Conservation (phyloP, 2,888 invertebrate species). For the Lasioglossum zephyrum region DNA sequence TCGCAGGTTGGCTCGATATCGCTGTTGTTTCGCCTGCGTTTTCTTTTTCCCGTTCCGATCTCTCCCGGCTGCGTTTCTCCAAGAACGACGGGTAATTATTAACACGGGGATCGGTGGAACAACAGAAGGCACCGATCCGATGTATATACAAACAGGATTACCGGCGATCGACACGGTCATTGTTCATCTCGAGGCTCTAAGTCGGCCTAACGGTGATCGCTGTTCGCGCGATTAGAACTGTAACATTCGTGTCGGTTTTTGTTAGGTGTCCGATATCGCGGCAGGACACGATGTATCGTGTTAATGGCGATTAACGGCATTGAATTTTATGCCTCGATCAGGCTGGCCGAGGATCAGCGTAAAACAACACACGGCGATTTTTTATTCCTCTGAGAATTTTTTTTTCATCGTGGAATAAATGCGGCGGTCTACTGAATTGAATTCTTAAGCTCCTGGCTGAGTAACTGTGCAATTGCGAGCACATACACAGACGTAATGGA, state of each 20-base stretch:
- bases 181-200: constrained; percentile 26
- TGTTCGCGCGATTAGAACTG: constrained; percentile 41
- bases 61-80: neutral
- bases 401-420: neutral
- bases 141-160: constrained; percentile 17
- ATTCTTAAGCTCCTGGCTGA: neutral
- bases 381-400: neutral
- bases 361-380: neutral
- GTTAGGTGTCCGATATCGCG: constrained; percentile 11
- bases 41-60: neutral
- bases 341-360: neutral
- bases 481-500: neutral
- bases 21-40: constrained; percentile 6
- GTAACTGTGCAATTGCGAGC: neutral
- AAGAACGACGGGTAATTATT: constrained; percentile 11
- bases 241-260: constrained; percentile 40
- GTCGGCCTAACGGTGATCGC: constrained; percentile 28
- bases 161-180: constrained; percentile 5
- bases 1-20: constrained; percentile 41
- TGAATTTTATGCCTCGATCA: neutral
- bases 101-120: neutral
- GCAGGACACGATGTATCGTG: constrained; percentile 9
- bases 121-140: constrained; percentile 11
- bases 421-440: neutral
- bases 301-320: constrained; percentile 36